These are phyloP conservation scores for Tenthredo mesomela DNA, from an alignment of 2,888 invertebrate genomes.

Conservation along the genomic window DNA sequence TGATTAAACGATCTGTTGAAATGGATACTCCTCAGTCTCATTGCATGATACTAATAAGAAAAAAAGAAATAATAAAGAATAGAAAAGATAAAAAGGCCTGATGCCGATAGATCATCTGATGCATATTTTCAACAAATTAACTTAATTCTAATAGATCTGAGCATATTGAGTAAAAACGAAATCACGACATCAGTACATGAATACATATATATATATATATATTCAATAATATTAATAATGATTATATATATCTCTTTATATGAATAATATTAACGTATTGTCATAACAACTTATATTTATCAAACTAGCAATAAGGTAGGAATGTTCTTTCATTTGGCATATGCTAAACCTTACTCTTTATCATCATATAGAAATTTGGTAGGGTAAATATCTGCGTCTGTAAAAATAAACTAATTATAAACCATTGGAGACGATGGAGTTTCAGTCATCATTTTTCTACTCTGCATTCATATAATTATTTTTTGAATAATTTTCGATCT, in stretches of 20 bases:
- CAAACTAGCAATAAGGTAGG: constrained; percentile 17
- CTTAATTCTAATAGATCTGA: not conserved
- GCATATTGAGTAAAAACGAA: not conserved
- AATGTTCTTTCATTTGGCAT: constrained; percentile 44
- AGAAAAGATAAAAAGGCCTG: not conserved
- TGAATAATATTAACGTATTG: not conserved
- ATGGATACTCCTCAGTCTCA: constrained; percentile 37
- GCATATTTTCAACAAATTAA: not conserved
- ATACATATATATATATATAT: no score
- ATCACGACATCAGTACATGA: not conserved
- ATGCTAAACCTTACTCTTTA: not conserved
- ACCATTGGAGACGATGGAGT: not conserved
- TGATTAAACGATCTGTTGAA: not conserved
- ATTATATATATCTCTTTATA: not conserved
- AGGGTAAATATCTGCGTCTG: not conserved
- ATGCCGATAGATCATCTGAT: not conserved
- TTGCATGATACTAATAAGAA: constrained; percentile 47
- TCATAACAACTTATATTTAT: constrained; percentile 14
- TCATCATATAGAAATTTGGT: not conserved
- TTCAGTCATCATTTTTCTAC: constrained; percentile 6
- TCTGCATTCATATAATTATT: not conserved
- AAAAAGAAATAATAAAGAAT: not conserved
- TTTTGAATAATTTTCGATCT: not conserved
- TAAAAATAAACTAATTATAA: not conserved
- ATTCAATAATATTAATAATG: not conserved